phyloP scores from a whole-genome alignment of 1,140 invertebrate genomes.

The Tribolium madens region DNA sequence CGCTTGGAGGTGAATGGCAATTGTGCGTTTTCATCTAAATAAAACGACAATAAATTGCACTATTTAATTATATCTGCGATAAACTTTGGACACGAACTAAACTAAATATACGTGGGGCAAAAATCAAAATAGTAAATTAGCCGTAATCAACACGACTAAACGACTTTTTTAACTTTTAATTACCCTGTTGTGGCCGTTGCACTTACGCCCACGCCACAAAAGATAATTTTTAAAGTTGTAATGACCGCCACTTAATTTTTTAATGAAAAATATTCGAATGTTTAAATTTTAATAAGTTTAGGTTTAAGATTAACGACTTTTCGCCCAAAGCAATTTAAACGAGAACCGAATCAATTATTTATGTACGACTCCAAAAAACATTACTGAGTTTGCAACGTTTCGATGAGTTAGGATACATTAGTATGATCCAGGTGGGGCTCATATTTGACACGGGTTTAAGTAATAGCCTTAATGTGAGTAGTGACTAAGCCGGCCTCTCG shows the following conservation, averaged over 20 bases:
- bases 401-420: slow-evolving; percentile 7
- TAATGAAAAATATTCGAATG: neutral
- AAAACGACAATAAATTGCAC: slow-evolving; percentile 35
- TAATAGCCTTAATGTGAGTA: slow-evolving; percentile 26
- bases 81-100: neutral
- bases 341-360: slow-evolving; percentile 21
- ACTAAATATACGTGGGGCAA: slow-evolving; percentile 5
- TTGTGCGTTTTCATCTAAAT: slow-evolving; percentile 43
- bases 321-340: slow-evolving; percentile 26
- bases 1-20: slow-evolving; percentile 43
- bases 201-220: neutral
- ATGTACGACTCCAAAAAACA: neutral
- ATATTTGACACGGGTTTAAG: slow-evolving; percentile 29
- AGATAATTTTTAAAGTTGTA: neutral
- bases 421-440: slow-evolving; percentile 3
- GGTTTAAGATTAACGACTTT: slow-evolving; percentile 25
- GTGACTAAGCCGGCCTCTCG: slow-evolving; percentile 29
- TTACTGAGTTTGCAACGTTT: slow-evolving; percentile 1
- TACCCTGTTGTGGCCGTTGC: neutral
- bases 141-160: neutral
- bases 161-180: too few species aligned
- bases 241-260: neutral
- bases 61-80: slow-evolving; percentile 35
- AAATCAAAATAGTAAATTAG: neutral
- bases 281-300: slow-evolving; percentile 28